Conservation (phyloP, 2,888 invertebrate genomes). For the Seira musarum region DNA sequence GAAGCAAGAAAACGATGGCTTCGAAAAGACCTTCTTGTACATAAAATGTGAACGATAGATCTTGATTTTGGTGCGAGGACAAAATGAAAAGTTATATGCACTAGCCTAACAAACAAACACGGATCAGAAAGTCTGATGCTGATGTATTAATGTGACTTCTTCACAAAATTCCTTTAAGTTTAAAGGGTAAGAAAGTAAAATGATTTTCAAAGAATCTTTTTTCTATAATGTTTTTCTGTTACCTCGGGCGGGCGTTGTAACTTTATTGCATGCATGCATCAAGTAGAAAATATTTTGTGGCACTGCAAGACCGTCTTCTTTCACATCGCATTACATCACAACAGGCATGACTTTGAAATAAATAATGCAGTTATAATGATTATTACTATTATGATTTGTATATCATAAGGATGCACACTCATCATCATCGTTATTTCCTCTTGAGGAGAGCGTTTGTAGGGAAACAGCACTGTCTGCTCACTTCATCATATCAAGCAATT, state of each 20-base stretch:
- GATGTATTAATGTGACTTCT: constrained; percentile 49
- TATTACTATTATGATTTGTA: constrained; percentile 39
- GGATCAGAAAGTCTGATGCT: constrained; percentile 18
- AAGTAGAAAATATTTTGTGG: not conserved
- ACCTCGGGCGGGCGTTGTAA: constrained; percentile 57
- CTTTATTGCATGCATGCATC: constrained; percentile 48
- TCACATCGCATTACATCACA: not conserved
- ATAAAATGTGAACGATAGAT: too few species aligned
- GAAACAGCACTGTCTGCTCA: not conserved
- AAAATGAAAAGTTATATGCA: constrained; percentile 48
- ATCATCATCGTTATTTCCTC: constrained; percentile 27
- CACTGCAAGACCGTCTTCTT: constrained; percentile 13
- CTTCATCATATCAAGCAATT: not conserved
- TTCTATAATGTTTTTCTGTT: constrained; percentile 44
- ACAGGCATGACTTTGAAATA: constrained; percentile 37
- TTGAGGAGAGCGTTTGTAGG: constrained; percentile 3
- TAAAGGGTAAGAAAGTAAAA: constrained; percentile 57
- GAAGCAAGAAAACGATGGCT: constrained; percentile 27
- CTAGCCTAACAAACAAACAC: constrained; percentile 31
- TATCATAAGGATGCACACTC: constrained; percentile 41
- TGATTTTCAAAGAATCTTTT: constrained; percentile 37
- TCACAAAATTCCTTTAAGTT: constrained; percentile 58
- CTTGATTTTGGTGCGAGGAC: constrained; percentile 16
- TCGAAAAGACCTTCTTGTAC: too few species aligned
- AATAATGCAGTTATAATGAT: constrained; percentile 49